Evolutionary conservation across 1,140 invertebrate genomes (phyloP), one percentile per base, ranked within the genome.

Genomic region (Cotesia vestalis): DNA sequence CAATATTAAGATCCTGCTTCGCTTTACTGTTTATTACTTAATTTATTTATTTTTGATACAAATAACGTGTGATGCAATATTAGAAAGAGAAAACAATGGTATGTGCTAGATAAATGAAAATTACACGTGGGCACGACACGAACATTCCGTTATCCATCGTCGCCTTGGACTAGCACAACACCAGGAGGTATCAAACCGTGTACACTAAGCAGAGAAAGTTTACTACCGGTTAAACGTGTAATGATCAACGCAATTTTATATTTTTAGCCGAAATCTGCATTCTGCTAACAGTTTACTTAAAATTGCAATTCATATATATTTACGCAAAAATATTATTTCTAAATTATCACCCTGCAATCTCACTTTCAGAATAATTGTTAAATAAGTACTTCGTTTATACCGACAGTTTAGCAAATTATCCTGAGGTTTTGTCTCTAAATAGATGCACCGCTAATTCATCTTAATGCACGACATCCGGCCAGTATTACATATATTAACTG

Each of bases 361-460:
- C 34, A 1, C 14, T 46, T 11, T 46, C 6, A 2, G 11, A 11
- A 27, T 27, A 27, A 46, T 46, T 46, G 11, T 5, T 9, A 46
- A 9, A 46, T 46, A 40, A 8, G 11, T 46, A 46, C 40, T 9
- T 46, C 11, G 11, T 2, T 76, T 75, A 75, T 64, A 52, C 14
- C 40, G 12, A 40, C 40, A 70, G 38, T 38, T 68, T 51, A 20
- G 66, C 66, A 73, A 75, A 77, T 80, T 78, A 80, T 80, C 68
- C 77, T 76, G 61, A 64, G 74, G 74, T 80, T 80, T 80, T 80
- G 75, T 72, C 76, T 79, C 73, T 77, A 80, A 80, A 81, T 80
- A 80, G 79, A 78, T 76, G 80, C 40, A 46, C 77, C 74, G 76
- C 74, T 81, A 80, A 81, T 80, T 81, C 71, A 72, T 77, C 75